Conservation (phyloP, 2,888 invertebrate species). For the Homarus gammarus region DNA sequence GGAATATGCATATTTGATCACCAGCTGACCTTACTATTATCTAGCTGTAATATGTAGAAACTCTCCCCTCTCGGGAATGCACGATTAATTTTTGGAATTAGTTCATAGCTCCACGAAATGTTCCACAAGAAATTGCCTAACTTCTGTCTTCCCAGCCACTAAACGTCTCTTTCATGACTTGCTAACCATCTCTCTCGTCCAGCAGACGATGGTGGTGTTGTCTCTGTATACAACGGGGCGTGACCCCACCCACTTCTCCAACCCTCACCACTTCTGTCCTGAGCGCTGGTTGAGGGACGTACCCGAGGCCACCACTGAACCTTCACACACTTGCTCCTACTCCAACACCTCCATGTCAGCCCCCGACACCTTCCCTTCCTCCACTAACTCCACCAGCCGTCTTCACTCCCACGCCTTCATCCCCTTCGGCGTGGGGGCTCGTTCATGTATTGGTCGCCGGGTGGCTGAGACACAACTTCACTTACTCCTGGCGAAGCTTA, state of each 20-base stretch:
- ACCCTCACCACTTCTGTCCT: constrained; percentile 86
- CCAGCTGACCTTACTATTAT: too few species aligned
- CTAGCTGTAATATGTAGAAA: too few species aligned
- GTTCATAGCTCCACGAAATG: too few species aligned
- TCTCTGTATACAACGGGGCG: constrained; percentile 92
- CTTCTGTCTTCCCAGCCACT: background rate
- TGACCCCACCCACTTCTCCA: constrained; percentile 85
- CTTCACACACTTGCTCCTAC: background rate
- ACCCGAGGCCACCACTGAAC: background rate
- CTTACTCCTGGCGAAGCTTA: constrained; percentile 83
- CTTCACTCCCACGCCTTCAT: constrained; percentile 85
- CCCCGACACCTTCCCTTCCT: background rate
- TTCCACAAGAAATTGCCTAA: too few species aligned
- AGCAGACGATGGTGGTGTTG: constrained; percentile 88
- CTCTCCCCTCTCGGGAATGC: too few species aligned
- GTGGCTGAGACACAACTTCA: constrained; percentile 89
- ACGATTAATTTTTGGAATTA: too few species aligned
- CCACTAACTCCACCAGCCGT: constrained; percentile 76
- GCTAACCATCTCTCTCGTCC: constrained; percentile 76
- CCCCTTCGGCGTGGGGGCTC: constrained; percentile 90
- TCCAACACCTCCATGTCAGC: background rate
- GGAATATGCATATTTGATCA: too few species aligned
- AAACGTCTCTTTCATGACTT: background rate
- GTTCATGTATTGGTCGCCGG: constrained; percentile 91
- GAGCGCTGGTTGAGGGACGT: constrained; percentile 86